Percentiles rank a stretch among this genome's conserved stretches.
phyloP scores from a whole-genome alignment of 1,140 invertebrate species.

The Anastrepha obliqua region DNA sequence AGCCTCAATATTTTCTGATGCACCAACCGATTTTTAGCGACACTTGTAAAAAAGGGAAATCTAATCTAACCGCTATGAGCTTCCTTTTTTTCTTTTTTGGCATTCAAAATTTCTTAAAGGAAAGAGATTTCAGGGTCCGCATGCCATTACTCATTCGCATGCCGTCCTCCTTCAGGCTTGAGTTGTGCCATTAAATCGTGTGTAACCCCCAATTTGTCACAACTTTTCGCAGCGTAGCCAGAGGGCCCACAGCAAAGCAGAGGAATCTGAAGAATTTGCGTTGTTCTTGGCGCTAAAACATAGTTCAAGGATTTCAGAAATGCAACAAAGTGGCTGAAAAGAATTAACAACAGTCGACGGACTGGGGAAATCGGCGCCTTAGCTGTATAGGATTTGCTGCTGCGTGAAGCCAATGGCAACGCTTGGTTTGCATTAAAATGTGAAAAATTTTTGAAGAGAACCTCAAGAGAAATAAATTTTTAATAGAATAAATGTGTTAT shows the following conservation, averaged over 20 bases:
- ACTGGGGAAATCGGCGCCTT: too few species aligned
- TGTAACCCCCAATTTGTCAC: background rate
- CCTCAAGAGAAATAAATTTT: slow-evolving; percentile 20
- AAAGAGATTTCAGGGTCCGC: too few species aligned
- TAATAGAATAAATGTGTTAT: background rate
- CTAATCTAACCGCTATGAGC: too few species aligned
- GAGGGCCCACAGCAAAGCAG: background rate
- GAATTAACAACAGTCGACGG: too few species aligned
- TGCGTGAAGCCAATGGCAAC: background rate
- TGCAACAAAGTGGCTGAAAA: background rate
- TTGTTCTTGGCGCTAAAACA: background rate
- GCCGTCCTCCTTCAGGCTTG: background rate
- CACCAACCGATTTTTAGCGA: too few species aligned
- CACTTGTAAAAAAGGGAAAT: too few species aligned
- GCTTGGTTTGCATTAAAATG: background rate
- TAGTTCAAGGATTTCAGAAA: background rate
- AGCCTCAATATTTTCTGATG: too few species aligned
- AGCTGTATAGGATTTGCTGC: background rate
- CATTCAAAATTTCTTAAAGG: too few species aligned
- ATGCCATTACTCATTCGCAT: background rate
- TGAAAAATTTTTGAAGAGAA: background rate
- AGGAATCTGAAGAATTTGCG: background rate
- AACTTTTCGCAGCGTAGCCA: background rate
- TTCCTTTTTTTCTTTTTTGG: too few species aligned
- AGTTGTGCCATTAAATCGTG: background rate